Base-by-base conservation (phyloP, 1,140 invertebrate genomes). In the Portunus trituberculatus region DNA sequence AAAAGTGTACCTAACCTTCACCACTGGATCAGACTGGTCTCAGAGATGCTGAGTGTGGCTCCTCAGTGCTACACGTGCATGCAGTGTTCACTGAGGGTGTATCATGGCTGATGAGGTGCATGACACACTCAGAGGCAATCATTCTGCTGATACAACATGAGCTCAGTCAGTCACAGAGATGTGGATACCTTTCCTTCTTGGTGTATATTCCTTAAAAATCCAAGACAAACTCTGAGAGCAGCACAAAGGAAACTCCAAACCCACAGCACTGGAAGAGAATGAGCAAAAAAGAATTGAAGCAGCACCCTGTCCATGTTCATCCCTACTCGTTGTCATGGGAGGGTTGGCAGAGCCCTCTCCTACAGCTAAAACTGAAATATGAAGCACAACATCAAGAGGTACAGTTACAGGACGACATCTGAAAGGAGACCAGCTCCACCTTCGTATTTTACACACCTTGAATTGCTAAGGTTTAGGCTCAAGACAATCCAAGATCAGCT, bases 361-460 rank as follows among this genome's bases (percentile, higher is more conserved):
- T 76, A 76, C 32, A 76, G 90, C 90, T 91, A 91, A 16, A 91
- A 28, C 29, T 76, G 90, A 59, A 32, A 93, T 31, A 52, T 87
- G 84, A 93, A 87, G 45, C 52, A 87, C 48, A 93, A 87, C 83
- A 86, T 25, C 82, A 52, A 76, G 31, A 93, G 87, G 86, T 89
- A 90, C 93, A 94, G 86, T 89, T 59, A 25, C 90, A 82, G 88
- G 93, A 94, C 67, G 59, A 91, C 48, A 89, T 48, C 83, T 46
- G 45, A 25, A 91, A 91, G 93, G 93, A 94, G 93, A 94, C 93
- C 93, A 94, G 93, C 93, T 94, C 93, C 93, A 52, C 45, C 93
- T 90, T 94, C 59, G 82, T 89, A 94, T 6, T 94, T 59, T 94
- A 76, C 67, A 76, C 1, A 20, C 67, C 16, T 76, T 76, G 20